Evolutionary conservation across 2,797 vertebrate species (phyloP), one percentile per base, ranked within the genome.

Genomic region (Momotus momota): DNA sequence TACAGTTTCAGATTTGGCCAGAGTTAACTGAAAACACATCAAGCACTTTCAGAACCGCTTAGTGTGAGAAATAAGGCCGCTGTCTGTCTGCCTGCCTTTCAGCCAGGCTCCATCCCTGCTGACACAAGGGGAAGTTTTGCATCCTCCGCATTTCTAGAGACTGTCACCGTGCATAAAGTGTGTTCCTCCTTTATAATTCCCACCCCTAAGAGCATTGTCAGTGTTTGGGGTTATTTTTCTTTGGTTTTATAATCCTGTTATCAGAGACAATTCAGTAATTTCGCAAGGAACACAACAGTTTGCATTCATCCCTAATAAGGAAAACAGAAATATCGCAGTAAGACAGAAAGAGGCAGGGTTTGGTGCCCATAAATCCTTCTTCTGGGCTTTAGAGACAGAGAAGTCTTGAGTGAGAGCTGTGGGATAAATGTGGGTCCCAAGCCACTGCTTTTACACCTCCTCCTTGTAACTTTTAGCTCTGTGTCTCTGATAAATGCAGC

Each of bases 11-110:
- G 33, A 87, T 58, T 52, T 84, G 61, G 35, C 33, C 75, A 29
- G 69, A 83, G 66, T 85, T 57, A 92, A 79, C 74, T 74, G 80
- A 88, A 85, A 94, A 74, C 80, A 41, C 58, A 48, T 83, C 21
- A 70, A 87, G 52, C 41, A 55, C 66, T 95, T 95, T 35, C 86
- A 90, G 71, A 81, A 79, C 38, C 10, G 1, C 52, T 81, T 74
- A 70, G 48, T 61, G 38, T 92, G 75, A 92, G 90, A 90, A 66
- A 94, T 78, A 66, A 78, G 54, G 71, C 67, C 73, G 9, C 75
- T 75, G 65, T 29, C 46, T 55, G 35, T 10, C 74, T 84, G 49
- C 35, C 58, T 89, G 6, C 86, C 54, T 49, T 64, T 38, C 83
- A 81, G 65, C 35, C 65, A n/a, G 20, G 46, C 43, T 70, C 75